Percentiles rank a stretch among this genome's conserved stretches.
Conservation (phyloP, 2,113 vertebrate genomes). For the Potamarius usumacintae region DNA sequence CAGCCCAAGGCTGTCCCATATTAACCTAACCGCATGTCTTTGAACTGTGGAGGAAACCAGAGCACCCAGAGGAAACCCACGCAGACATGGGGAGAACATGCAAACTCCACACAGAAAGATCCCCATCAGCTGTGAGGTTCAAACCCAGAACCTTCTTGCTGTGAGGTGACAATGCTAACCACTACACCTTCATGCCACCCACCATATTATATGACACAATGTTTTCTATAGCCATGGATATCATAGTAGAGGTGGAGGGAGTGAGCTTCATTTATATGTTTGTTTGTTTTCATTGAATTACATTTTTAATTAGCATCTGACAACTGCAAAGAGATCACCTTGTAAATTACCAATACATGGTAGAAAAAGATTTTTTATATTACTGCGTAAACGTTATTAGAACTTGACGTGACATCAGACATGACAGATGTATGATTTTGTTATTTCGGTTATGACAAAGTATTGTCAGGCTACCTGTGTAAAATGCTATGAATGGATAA, state of each 20-base stretch:
- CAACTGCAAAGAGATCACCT: background rate
- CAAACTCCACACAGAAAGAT: no score
- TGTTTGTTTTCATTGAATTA: background rate
- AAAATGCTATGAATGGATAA: background rate
- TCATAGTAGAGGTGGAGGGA: background rate
- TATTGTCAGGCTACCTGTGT: background rate
- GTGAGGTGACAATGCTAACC: no score
- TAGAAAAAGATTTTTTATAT: background rate
- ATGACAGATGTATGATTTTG: background rate
- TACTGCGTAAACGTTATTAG: background rate
- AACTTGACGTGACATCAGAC: background rate
- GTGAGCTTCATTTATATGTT: background rate
- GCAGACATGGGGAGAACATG: no score
- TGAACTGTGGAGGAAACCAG: no score
- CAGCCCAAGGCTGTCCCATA: no score
- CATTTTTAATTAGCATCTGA: background rate
- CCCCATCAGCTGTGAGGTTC: no score
- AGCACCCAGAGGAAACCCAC: no score
- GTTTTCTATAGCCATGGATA: background rate
- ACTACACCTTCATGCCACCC: no score
- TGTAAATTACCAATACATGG: background rate
- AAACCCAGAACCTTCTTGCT: no score
- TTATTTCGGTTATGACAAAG: background rate
- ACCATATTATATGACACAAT: background rate
- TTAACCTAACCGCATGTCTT: no score